These are phyloP conservation scores for Tachuris rubrigastra DNA, from an alignment of 2,113 vertebrate species.

Conservation along the genomic window DNA sequence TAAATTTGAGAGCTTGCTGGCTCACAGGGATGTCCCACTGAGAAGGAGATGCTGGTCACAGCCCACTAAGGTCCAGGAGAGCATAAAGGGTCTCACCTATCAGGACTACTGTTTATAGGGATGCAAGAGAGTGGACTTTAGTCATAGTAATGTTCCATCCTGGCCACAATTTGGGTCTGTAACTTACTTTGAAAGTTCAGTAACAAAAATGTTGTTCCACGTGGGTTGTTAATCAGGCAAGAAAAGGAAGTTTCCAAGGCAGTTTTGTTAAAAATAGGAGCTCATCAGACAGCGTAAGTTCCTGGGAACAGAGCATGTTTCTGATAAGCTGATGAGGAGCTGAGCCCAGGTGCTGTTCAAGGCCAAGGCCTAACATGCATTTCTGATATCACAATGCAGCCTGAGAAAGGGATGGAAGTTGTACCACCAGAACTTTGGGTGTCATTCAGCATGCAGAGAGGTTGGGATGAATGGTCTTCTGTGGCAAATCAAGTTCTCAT, in stretches of 20 bases:
- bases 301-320: not conserved
- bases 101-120: not conserved
- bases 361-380: not conserved
- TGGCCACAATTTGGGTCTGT: not conserved
- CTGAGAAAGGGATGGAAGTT: not conserved
- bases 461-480: not conserved
- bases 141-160: not conserved
- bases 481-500: not conserved
- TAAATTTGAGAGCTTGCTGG: not conserved
- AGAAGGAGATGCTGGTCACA: not conserved
- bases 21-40: not conserved
- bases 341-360: not conserved
- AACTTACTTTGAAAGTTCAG: not conserved
- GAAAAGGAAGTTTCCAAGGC: not conserved
- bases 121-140: not conserved
- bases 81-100: not conserved
- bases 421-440: not conserved
- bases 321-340: not conserved
- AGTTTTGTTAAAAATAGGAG: not conserved
- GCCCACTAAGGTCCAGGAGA: not conserved
- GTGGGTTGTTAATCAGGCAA: not conserved
- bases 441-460: not conserved
- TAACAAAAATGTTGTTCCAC: not conserved
- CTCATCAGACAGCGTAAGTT: not conserved
- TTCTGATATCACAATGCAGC: rapidly evolving